Base-by-base conservation (phyloP, 2,113 vertebrate species). In the Spermophilus dauricus region DNA sequence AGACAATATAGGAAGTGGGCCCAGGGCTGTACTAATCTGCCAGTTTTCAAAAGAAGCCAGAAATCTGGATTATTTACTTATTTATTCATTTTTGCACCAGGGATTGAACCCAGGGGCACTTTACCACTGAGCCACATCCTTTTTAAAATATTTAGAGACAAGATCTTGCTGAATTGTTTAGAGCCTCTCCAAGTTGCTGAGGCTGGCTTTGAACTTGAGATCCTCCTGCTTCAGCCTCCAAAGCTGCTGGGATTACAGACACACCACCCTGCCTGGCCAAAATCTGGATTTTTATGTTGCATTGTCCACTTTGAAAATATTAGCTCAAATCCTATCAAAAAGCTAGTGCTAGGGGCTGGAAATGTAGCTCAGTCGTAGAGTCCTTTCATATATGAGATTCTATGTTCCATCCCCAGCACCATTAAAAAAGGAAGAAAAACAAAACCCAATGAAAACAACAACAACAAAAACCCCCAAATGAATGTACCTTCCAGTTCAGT, bases 231-330 rank as follows among this genome's bases (percentile, higher is more conserved):
- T 69, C 65, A 69, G 65, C 65, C 65, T 69, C 65, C 2, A 0
- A 69, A 69, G 32, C 18, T 58, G 56, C 7, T 69, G 32, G 65
- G 32, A 69, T 69, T 69, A 69, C 32, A 69, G 16, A 26, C 6
- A 2, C 6, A 7, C 63, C 63, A 65, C 28, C 63, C 26, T 8
- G 16, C 32, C 30, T 5, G 65, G 65, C 32, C 7, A 37, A 77
- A 94, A 94, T 63, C 81, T 93, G 76, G n/a, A 18, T 88, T 86
- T 96, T 75, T 72, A 58, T 89, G 39, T 93, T 20, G 22, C 2
- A 89, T 86, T 77, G 61, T 17, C 86, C 53, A 63, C 18, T 87
- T 88, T 90, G 13, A 86, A 89, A 92, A 75, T 77, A 26, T 20
- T 77, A 10, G 17, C 70, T 92, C 16, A 56, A 45, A 88, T 56